phyloP scores from a whole-genome alignment of 2,888 invertebrate species.

The Venusia cambrica region DNA sequence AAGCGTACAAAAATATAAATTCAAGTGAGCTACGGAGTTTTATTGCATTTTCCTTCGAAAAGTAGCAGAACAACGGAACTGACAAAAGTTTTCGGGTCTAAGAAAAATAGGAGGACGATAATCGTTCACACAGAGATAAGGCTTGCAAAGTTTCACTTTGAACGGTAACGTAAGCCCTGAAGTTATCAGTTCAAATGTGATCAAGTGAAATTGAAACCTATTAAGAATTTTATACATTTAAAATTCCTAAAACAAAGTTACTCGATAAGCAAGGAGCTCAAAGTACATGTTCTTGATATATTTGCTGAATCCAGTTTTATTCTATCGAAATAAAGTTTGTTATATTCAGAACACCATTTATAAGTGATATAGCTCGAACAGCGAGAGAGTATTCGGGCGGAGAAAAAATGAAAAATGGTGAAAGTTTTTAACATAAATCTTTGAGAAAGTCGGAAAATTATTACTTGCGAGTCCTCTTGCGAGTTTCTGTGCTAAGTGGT shows the following conservation, averaged over 20 bases:
- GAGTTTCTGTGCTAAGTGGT: conserved; percentile 30
- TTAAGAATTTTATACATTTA: too few species aligned
- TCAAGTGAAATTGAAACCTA: too few species aligned
- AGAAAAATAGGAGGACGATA: conserved; percentile 62
- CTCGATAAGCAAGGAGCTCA: too few species aligned
- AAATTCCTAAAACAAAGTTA: too few species aligned
- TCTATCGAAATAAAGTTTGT: too few species aligned
- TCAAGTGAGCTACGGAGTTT: conserved; percentile 29
- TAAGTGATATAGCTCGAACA: too few species aligned
- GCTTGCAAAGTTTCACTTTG: too few species aligned
- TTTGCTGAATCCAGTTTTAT: too few species aligned
- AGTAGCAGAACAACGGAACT: conserved; percentile 35
- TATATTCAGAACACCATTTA: too few species aligned
- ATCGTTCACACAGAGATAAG: conserved; percentile 73
- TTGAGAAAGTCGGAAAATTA: conserved; percentile 62
- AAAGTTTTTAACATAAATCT: conserved; percentile 78
- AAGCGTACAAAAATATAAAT: conserved; percentile 34
- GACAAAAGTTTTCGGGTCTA: conserved; percentile 42
- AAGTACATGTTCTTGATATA: too few species aligned
- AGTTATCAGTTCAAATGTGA: too few species aligned
- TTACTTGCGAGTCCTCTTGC: conserved; percentile 54
- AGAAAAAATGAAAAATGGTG: conserved; percentile 72
- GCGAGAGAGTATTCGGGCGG: conserved; percentile 43
- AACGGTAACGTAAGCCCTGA: too few species aligned
- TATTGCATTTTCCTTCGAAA: conserved; percentile 38